Base-by-base conservation (phyloP, 1,140 invertebrate species). In the Leptopilina clavipes region DNA sequence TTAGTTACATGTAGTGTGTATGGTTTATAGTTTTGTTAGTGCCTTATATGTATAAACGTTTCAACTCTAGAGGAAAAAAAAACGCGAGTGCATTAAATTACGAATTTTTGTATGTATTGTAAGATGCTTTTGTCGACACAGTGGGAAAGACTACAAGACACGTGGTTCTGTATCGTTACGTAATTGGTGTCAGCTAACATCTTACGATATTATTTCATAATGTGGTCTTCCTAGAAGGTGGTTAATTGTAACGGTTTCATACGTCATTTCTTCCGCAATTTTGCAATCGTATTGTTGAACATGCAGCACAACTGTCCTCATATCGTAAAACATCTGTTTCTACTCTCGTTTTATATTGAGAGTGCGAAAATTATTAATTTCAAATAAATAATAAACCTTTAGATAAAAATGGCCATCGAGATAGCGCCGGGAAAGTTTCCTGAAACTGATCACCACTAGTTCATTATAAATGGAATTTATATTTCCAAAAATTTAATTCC, bases 231-330 rank as follows among this genome's bases (percentile, higher is more conserved):
- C 48, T 52, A 52, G 48, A 52, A 52, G 48, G 48, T 52, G 48
- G 48, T n/a, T 52, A 52, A 52, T 52, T 52, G 48, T 52, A 52
- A 52, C 48, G 48, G 48, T 52, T 52, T 52, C 25, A 7, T 52
- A 52, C 48, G 48, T 52, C 48, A 52, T 52, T 52, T 8, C 48
- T 52, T 52, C 48, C 48, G 48, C 48, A n/a, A 52, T 52, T 52
- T 52, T 52, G 48, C 48, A 52, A 52, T 17, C 48, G n/a, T 12
- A 52, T 52, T 52, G 48, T 52, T 52, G 48, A 52, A 52, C n/a
- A 52, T 17, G 14, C 6, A 3, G 48, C 5, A 17, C 14, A 31
- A 31, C n/a, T 52, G 48, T 17, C 5, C 12, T 48, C 17, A 52
- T 52, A 52, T 52, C 48, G 1, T 1, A 52, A 17, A 52, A 52